A percentile compares a stretch with the other conserved stretches of the same genome.
These are phyloP conservation scores for Atherinomorus stipes DNA, from an alignment of 2,113 vertebrate genomes.

Conservation along the genomic window DNA sequence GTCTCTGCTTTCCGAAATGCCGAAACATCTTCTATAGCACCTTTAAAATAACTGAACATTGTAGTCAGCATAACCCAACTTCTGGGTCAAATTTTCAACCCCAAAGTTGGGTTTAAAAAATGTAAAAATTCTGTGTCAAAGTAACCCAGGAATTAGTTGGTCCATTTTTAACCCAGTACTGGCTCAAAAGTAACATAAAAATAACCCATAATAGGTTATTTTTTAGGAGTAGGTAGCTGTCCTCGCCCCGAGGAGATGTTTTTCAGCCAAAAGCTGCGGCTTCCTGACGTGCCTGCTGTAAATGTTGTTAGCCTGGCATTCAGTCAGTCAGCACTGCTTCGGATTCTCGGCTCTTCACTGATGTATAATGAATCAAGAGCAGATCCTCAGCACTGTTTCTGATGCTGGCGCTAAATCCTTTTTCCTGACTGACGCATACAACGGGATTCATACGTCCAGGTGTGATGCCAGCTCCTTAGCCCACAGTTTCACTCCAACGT, in stretches of 20 bases:
- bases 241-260: constrained; percentile 21
- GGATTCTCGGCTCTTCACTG: constrained; percentile 34
- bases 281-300: constrained; percentile 50
- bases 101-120: too few relatives aligned
- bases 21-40: too few relatives aligned
- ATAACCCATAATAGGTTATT: too few relatives aligned
- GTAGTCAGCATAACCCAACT: too few relatives aligned
- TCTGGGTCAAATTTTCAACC: too few relatives aligned
- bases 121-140: too few relatives aligned
- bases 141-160: too few relatives aligned
- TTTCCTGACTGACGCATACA: constrained; percentile 42
- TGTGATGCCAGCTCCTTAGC: constrained; percentile 65
- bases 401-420: constrained; percentile 19
- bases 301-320: constrained; percentile 42
- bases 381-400: constrained; percentile 23
- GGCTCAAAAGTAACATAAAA: too few relatives aligned
- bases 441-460: constrained; percentile 52
- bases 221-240: constrained; percentile 17
- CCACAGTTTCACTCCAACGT: constrained; percentile 57
- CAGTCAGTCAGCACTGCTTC: constrained; percentile 47
- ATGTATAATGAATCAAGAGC: constrained; percentile 61
- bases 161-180: too few relatives aligned
- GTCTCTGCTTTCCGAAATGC: too few relatives aligned
- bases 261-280: constrained; percentile 23
- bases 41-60: too few relatives aligned